A percentile compares a stretch with the other conserved stretches of the same genome.
Conservation (phyloP, 2,797 vertebrate species). For the Liasis olivaceus region DNA sequence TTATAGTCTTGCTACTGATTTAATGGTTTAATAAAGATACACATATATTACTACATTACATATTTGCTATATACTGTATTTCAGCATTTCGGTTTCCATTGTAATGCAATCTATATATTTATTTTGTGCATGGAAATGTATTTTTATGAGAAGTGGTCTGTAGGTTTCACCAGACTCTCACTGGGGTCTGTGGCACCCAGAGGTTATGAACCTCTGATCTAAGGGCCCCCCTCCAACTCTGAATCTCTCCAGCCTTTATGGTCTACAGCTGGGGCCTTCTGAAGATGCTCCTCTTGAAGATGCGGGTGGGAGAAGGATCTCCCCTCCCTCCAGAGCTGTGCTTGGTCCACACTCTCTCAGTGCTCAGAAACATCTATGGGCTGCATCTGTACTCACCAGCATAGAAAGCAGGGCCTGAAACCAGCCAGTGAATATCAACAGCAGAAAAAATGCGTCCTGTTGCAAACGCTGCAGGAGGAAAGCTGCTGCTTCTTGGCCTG, state of each 20-base stretch:
- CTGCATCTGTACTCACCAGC: not conserved
- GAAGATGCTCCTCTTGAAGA: not conserved
- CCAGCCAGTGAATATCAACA: not conserved
- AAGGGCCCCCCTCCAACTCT: not conserved
- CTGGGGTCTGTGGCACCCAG: not conserved
- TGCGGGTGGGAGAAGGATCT: not conserved
- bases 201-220: not conserved
- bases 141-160: not conserved
- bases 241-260: not conserved
- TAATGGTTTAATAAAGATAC: not conserved
- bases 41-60: not conserved
- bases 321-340: not conserved
- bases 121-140: not conserved
- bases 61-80: not conserved
- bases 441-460: not conserved
- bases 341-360: not conserved
- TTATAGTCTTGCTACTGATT: not conserved
- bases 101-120: not conserved
- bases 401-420: not conserved
- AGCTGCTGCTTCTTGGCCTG: not conserved
- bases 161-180: not conserved
- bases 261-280: not conserved
- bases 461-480: not conserved
- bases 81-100: not conserved
- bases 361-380: not conserved